Evolutionary conservation across 2,113 vertebrate species (phyloP), one percentile per base, ranked within the genome.

Genomic region (Raja brachyura): DNA sequence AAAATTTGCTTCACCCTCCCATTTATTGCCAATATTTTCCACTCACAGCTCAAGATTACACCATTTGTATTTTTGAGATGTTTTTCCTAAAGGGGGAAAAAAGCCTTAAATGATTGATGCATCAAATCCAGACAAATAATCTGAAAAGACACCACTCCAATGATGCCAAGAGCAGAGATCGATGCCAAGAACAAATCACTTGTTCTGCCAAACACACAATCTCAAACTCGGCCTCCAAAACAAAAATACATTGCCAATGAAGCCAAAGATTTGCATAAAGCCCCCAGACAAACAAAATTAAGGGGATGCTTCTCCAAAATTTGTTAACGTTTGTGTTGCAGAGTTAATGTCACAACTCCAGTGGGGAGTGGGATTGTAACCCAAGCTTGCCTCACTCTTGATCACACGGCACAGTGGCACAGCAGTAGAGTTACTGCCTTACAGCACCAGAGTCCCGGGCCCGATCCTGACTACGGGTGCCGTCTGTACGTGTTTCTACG

Each of bases 121-220:
- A 86, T 86, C 83, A 63, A 86, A 86, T 48, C 56, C 28, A 61
- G 56, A 85, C 28, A 28, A 63, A 86, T n/a, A 59, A 86, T 61
- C 61, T 31, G 11, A 61, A 81, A 61, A 86, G 56, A 56, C 25
- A 86, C 54, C 59, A 4, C 83, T 61, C 8, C 48, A 83, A 22
- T 11, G 48, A 56, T 56, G 48, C 48, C 77, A 48, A 79, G 78
- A 54, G 39, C 20, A 81, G 4, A 54, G 13, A 20, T 48, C 18
- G 48, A 81, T 39, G 31, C 31, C 78, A 59, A 79, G 22, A 79
- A 79, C 0, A 86, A 86, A 63, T 61, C 25, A 14, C 56, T 31
- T n/a, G 4, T 31, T 5, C 56, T 86, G 83, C 28, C 77, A 79
- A 79, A 79, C 11, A 48, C 33, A 48, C 77, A 18, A 81, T 20